Evolutionary conservation across 2,113 vertebrate species (phyloP).

Genomic region (Phalacrocorax pelagicus): DNA sequence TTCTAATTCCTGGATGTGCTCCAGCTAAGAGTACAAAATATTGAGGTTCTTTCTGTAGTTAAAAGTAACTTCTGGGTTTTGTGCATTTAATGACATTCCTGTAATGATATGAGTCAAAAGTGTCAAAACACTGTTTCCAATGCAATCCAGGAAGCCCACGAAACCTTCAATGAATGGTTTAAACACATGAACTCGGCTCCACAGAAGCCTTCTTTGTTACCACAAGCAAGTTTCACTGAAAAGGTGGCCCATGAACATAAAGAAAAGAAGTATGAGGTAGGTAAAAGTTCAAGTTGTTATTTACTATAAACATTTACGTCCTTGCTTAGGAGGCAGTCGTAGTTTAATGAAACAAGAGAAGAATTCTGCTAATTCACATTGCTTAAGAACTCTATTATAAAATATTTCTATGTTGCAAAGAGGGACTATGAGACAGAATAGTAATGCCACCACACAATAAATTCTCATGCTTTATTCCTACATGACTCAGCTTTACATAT

Average conservation of each 20-base stretch:
- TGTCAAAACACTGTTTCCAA: not conserved
- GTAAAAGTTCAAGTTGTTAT: not conserved
- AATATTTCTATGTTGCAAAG: not conserved
- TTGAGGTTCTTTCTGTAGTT: not conserved
- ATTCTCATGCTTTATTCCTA: not conserved
- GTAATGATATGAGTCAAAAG: not conserved
- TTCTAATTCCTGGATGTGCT: not conserved
- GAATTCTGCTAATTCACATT: not conserved
- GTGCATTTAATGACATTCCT: not conserved
- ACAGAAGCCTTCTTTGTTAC: slow-evolving; percentile 83
- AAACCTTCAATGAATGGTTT: slow-evolving; percentile 97
- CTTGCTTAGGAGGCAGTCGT: not conserved
- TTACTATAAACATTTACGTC: not conserved
- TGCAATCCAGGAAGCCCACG: slow-evolving; percentile 89
- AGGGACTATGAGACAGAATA: not conserved
- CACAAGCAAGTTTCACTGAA: slow-evolving; percentile 91
- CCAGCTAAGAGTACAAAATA: not conserved
- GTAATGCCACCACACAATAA: not conserved
- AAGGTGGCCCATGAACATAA: slow-evolving; percentile 94
- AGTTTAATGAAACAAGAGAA: not conserved
- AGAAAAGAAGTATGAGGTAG: slow-evolving; percentile 92
- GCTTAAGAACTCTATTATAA: not conserved
- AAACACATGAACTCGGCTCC: slow-evolving; percentile 90
- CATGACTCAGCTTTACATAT: not conserved
- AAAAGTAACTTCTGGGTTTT: not conserved